Percentiles rank a stretch among this genome's conserved stretches.
These are phyloP conservation scores for Ramphastos sulfuratus DNA, from an alignment of 2,113 vertebrate species.

Conservation along the genomic window DNA sequence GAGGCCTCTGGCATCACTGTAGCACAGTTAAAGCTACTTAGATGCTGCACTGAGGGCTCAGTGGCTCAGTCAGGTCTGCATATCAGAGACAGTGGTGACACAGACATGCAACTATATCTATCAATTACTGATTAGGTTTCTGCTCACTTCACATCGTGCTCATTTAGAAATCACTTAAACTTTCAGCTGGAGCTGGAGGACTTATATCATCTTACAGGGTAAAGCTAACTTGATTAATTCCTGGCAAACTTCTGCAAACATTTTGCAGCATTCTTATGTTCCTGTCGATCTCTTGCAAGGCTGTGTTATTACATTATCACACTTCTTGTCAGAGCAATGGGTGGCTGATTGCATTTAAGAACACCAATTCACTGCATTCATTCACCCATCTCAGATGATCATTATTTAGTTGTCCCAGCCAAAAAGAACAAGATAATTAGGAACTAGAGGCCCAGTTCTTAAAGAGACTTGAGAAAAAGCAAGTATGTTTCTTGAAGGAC, in stretches of 20 bases:
- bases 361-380: background rate
- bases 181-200: background rate
- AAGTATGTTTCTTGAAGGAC: background rate
- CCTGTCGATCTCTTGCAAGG: background rate
- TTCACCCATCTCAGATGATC: background rate
- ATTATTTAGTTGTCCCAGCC: background rate
- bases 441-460: background rate
- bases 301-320: background rate
- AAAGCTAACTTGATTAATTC: background rate
- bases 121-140: constrained; percentile 9
- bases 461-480: background rate
- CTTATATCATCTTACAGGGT: background rate
- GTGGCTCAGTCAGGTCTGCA: rapidly evolving
- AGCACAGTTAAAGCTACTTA: background rate
- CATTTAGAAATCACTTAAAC: constrained; percentile 11
- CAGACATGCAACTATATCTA: background rate
- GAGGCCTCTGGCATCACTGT: background rate
- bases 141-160: background rate
- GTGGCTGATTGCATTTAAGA: background rate
- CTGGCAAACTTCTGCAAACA: background rate
- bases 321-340: background rate
- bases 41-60: background rate
- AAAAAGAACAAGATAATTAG: constrained; percentile 6
- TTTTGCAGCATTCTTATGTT: background rate
- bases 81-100: background rate